phyloP scores from a whole-genome alignment of 2,888 invertebrate species.

The Hypsopygia costalis region DNA sequence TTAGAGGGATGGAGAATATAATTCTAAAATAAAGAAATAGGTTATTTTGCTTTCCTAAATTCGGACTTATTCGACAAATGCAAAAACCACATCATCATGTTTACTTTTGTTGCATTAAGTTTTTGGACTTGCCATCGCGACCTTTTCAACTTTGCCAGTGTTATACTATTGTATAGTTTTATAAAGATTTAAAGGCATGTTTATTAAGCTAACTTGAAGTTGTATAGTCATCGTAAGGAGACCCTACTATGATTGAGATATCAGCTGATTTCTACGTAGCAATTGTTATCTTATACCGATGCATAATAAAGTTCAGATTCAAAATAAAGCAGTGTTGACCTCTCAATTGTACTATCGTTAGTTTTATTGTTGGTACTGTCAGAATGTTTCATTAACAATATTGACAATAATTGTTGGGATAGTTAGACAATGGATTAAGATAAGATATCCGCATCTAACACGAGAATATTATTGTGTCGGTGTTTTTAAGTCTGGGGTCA shows the following conservation, averaged over 20 bases:
- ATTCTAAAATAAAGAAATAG: no score
- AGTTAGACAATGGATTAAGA: conserved; percentile 12
- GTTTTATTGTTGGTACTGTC: conserved; percentile 12
- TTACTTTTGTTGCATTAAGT: no score
- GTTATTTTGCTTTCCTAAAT: no score
- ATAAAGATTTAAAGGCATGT: no score
- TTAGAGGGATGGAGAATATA: no score
- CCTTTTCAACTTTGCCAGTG: no score
- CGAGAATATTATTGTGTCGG: conserved; percentile 3
- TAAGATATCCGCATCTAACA: conserved; percentile 14
- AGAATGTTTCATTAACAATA: conserved; percentile 14
- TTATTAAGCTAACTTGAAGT: no score
- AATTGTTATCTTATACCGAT: not conserved
- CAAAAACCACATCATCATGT: no score
- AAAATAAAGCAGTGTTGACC: not conserved
- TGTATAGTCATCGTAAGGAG: not conserved
- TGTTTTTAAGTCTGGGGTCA: conserved; percentile 10
- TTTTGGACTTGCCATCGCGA: no score
- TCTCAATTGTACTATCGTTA: not conserved
- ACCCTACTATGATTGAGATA: conserved; percentile 7
- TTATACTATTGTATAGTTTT: no score
- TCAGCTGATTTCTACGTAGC: no score
- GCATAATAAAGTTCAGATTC: not conserved
- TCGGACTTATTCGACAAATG: no score
- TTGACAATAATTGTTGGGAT: conserved; percentile 19